Evolutionary conservation across 2,888 invertebrate species (phyloP), one percentile per base, ranked within the genome.

Genomic region (Drepanosiphum platanoidis): DNA sequence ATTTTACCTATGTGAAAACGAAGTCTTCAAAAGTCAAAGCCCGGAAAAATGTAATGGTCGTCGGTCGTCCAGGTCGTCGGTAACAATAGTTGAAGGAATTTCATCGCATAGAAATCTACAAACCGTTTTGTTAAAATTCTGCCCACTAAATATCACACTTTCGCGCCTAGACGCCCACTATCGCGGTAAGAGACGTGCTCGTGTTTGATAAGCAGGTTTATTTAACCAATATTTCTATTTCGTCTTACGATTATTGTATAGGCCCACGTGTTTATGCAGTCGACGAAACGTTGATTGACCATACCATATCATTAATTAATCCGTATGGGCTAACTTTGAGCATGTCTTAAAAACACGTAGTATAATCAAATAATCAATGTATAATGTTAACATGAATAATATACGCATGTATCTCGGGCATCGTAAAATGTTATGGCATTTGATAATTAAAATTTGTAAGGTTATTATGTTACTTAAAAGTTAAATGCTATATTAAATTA

Each of bases 401-500:
- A 0, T 7, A 22, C 52, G 22, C 22, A 18, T 15, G 9, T 9
- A 46, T 46, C 13, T 15, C 18, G 5, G 15, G 18, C n/a, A 3
- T 52, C 22, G 22, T 52, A 39, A 39, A 15, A 39, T 11, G 27
- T 71, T 15, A 39, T 36, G 15, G 71, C 36, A n/a, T 36, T 71
- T 27, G 15, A 39, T 39, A 36, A 71, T 27, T 39, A 71, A 70
- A n/a, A 70, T n/a, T 34, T 39, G 27, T 68, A 34, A 68, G 68
- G n/a, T 68, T 68, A 22, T 36, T 68, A 68, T 32, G n/a, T 68
- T 68, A 22, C 22, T 68, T 36, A 36, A 34, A 68, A 68, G 68
- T 68, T 32, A 68, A 68, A 39, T 39, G 9, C 13, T 42, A 5
- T 5, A 36, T 70, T 70, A 22, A 36, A 71, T 71, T 27, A 39